Percentiles rank a stretch among this genome's conserved stretches.
Conservation (phyloP, 1,140 invertebrate species). For the Penaeus chinensis region DNA sequence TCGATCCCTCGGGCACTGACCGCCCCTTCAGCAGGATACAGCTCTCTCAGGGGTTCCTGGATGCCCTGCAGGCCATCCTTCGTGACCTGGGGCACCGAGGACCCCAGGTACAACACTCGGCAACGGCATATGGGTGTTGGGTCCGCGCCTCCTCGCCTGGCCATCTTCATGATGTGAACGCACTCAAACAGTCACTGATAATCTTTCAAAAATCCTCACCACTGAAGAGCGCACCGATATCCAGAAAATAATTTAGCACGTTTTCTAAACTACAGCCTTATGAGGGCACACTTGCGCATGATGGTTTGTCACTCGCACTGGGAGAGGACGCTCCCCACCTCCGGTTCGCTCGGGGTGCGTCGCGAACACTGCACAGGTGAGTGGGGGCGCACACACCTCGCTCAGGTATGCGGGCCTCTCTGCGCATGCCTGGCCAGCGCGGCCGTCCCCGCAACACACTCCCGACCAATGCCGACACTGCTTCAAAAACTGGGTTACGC, state of each 20-base stretch:
- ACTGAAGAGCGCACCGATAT: not conserved
- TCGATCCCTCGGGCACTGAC: slow-evolving; percentile 87
- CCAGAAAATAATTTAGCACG: not conserved
- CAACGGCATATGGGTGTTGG: slow-evolving; percentile 92
- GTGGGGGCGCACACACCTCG: slow-evolving; percentile 37
- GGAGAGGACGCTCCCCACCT: not conserved
- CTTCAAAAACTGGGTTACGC: slow-evolving; percentile 38
- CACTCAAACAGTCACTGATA: slow-evolving; percentile 17
- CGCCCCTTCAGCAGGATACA: slow-evolving; percentile 91
- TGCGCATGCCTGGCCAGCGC: slow-evolving; percentile 48
- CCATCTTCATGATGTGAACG: slow-evolving; percentile 59
- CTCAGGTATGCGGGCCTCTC: slow-evolving; percentile 44
- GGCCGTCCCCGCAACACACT: slow-evolving; percentile 51
- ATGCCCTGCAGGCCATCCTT: slow-evolving; percentile 98
- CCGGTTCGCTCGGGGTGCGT: slow-evolving; percentile 5
- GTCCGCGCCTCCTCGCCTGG: slow-evolving; percentile 60
- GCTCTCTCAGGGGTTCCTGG: slow-evolving; percentile 93
- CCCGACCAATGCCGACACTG: slow-evolving; percentile 15
- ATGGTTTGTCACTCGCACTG: slow-evolving; percentile 14
- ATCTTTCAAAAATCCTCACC: not conserved
- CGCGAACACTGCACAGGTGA: slow-evolving; percentile 45
- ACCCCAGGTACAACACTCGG: slow-evolving; percentile 97
- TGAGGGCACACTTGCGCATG: slow-evolving; percentile 39
- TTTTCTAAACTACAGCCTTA: slow-evolving; percentile 24
- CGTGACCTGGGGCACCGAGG: slow-evolving; percentile 95